These are phyloP conservation scores for Ennomos erosarius DNA, from an alignment of 2,888 invertebrate species.

Conservation along the genomic window DNA sequence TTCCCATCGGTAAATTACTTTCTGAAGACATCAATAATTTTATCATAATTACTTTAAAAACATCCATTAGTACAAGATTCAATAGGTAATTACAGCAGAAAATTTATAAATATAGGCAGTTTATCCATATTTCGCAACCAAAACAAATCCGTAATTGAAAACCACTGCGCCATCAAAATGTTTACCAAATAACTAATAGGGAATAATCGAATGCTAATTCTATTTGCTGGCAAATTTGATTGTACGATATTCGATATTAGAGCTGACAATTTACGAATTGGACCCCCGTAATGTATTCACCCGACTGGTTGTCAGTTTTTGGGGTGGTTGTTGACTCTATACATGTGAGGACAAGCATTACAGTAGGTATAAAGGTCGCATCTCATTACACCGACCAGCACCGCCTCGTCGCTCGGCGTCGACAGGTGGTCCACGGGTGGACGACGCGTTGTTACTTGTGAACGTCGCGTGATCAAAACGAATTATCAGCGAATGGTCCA, in stretches of 20 bases:
- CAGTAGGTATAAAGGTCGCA: no score
- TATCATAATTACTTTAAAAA: neutral
- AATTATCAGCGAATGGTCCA: no score
- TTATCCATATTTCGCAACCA: constrained; percentile 11
- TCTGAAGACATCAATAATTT: neutral
- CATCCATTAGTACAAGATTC: no score
- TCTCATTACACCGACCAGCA: no score
- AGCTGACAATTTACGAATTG: constrained; percentile 81
- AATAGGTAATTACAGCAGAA: no score
- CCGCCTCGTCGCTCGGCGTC: no score
- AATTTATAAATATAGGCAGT: neutral
- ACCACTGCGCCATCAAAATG: constrained; percentile 40
- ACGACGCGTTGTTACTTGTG: no score
- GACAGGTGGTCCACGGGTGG: no score
- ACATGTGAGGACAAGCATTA: no score
- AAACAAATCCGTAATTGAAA: constrained; percentile 37
- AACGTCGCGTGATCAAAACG: no score
- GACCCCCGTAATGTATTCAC: constrained; percentile 78
- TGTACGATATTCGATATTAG: constrained; percentile 70
- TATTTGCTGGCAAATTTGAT: constrained; percentile 71
- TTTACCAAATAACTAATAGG: constrained; percentile 77
- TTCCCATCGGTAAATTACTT: no score
- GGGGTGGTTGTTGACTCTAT: neutral
- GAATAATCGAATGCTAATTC: constrained; percentile 74
- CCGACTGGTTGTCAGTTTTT: constrained; percentile 54